phyloP scores from a whole-genome alignment of 2,113 vertebrate genomes.

The Clarias magur region DNA sequence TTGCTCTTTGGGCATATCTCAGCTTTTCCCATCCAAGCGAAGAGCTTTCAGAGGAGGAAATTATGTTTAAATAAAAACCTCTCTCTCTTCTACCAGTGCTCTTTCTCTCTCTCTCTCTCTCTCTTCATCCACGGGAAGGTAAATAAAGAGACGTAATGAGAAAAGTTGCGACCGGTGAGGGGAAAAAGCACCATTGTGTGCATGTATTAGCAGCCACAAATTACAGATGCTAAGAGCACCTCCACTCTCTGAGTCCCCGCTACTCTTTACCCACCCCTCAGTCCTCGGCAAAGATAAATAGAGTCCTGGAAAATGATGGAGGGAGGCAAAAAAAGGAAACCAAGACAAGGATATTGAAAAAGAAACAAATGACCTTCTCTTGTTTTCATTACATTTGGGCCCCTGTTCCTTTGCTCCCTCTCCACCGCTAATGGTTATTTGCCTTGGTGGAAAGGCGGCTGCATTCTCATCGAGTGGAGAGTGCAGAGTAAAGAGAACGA shows the following conservation, averaged over 20 bases:
- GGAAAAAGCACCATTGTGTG: slow-evolving; percentile 63
- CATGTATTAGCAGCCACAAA: slow-evolving; percentile 63
- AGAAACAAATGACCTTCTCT: slow-evolving; percentile 76
- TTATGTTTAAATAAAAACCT: slow-evolving; percentile 61
- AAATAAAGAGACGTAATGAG: slow-evolving; percentile 72
- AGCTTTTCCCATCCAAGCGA: slow-evolving; percentile 42
- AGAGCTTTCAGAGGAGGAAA: slow-evolving; percentile 54
- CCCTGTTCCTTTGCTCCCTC: slow-evolving; percentile 55
- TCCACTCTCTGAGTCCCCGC: slow-evolving; percentile 46
- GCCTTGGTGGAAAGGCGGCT: slow-evolving; percentile 77
- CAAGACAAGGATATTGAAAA: slow-evolving; percentile 72
- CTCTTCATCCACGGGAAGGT: slow-evolving; percentile 55
- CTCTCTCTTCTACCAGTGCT: slow-evolving; percentile 23
- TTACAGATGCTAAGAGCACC: slow-evolving; percentile 63
- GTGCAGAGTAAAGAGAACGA: slow-evolving; percentile 49
- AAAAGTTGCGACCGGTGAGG: slow-evolving; percentile 58
- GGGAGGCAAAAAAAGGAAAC: slow-evolving; percentile 53
- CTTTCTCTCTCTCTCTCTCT: slow-evolving; percentile 18
- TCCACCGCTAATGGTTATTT: slow-evolving; percentile 78
- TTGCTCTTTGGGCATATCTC: slow-evolving; percentile 51
- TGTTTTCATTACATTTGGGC: slow-evolving; percentile 71
- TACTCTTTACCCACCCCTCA: slow-evolving; percentile 48
- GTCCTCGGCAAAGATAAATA: slow-evolving; percentile 70
- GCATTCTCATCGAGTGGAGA: slow-evolving; percentile 72
- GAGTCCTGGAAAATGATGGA: slow-evolving; percentile 57